Evolutionary conservation across 2,113 vertebrate species (phyloP).

Genomic region (Eleginops maclovinus): DNA sequence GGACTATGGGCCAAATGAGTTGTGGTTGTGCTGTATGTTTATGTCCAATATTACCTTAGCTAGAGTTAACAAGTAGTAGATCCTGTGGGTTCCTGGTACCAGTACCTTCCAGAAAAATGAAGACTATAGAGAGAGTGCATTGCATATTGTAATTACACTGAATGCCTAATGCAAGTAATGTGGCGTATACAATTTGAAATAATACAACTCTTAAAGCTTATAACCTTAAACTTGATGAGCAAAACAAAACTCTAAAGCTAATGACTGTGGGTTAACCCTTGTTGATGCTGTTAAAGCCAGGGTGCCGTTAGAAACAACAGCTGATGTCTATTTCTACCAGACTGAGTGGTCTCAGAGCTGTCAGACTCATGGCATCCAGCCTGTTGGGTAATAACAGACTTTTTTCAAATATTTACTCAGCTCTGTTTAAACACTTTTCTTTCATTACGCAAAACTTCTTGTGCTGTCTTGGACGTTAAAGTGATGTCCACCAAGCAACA

Average conservation of each 20-base stretch:
- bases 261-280: too few species aligned
- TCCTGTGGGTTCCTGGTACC: too few species aligned
- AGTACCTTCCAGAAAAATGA: too few species aligned
- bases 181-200: neutral
- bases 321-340: neutral
- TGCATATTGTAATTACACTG: neutral
- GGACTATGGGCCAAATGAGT: neutral
- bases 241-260: neutral
- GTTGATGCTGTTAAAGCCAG: too few species aligned
- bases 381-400: conserved; percentile 11
- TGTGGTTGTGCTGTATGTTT: neutral
- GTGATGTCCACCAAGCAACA: conserved; percentile 2
- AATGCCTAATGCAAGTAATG: neutral
- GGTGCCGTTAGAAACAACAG: too few species aligned
- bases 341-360: conserved; percentile 3
- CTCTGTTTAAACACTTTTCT: neutral
- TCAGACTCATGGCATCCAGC: neutral
- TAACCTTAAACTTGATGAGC: neutral
- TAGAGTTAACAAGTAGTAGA: neutral
- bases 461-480: neutral
- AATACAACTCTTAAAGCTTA: neutral
- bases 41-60: neutral
- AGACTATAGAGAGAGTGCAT: neutral
- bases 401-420: neutral
- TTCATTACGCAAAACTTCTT: neutral